phyloP scores from a whole-genome alignment of 2,888 invertebrate species.

The Ormyrus thymus region DNA sequence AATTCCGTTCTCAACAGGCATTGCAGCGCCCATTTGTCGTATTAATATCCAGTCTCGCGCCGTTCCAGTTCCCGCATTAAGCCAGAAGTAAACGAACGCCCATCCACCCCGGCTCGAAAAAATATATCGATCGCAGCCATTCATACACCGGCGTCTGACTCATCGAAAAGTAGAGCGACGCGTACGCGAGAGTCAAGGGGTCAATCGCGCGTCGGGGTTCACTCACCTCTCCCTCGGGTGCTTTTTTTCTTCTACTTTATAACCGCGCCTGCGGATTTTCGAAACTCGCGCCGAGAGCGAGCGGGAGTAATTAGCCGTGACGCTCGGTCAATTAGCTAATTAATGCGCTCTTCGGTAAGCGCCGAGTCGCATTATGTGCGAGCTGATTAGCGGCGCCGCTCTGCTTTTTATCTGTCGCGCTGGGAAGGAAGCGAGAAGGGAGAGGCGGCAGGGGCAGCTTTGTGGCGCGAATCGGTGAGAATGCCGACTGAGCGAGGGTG shows the following conservation, averaged over 20 bases:
- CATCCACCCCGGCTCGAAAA: too few relatives aligned
- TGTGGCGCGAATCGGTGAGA: background rate
- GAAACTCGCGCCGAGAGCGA: background rate
- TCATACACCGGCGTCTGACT: slow-evolving; percentile 23
- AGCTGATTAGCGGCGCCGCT: too few relatives aligned
- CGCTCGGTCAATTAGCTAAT: slow-evolving; percentile 63
- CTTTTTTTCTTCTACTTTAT: slow-evolving; percentile 49
- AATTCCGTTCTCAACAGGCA: too few relatives aligned
- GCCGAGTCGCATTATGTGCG: too few relatives aligned
- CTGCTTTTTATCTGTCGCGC: background rate
- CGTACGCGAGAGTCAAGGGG: slow-evolving; percentile 33
- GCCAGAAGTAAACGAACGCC: too few relatives aligned
- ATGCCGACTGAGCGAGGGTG: background rate
- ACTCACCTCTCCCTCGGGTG: slow-evolving; percentile 31
- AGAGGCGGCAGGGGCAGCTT: background rate
- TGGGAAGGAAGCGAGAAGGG: slow-evolving; percentile 32
- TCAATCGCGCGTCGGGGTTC: slow-evolving; percentile 32
- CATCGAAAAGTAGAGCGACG: slow-evolving; percentile 7
- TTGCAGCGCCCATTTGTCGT: too few relatives aligned
- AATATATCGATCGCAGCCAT: background rate
- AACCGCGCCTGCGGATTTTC: too few relatives aligned
- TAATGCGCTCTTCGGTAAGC: slow-evolving; percentile 55
- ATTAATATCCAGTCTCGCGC: too few relatives aligned
- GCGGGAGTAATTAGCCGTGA: slow-evolving; percentile 36
- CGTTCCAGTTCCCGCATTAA: too few relatives aligned